A percentile compares a stretch with the other conserved stretches of the same genome.
Conservation (phyloP, 2,888 invertebrate genomes). For the Drosophila phalerata region DNA sequence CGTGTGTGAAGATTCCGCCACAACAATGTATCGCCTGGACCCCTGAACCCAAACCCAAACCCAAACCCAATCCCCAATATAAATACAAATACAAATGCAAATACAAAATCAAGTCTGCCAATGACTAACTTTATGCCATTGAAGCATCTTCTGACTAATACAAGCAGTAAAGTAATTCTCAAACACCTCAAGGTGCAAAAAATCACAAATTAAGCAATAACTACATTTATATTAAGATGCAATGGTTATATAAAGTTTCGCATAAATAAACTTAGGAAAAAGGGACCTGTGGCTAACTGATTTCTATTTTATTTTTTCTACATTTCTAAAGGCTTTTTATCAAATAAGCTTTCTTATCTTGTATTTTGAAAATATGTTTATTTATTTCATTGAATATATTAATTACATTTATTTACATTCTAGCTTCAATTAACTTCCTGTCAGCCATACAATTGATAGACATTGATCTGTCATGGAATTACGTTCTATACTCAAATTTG, state of each 20-base stretch:
- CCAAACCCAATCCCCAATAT: not conserved
- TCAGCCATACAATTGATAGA: too few relatives aligned
- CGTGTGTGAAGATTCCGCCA: slow-evolving; percentile 34
- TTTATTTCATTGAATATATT: too few relatives aligned
- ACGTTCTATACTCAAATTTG: too few relatives aligned
- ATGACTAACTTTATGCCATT: slow-evolving; percentile 1
- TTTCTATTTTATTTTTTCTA: too few relatives aligned
- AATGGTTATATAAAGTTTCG: not conserved
- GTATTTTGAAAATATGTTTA: too few relatives aligned
- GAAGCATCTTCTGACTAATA: not conserved
- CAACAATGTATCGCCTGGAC: slow-evolving; percentile 26
- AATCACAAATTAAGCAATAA: not conserved
- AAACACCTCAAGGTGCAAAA: not conserved
- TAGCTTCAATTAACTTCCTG: too few relatives aligned
- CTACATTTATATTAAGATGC: not conserved
- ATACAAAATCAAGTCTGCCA: not conserved
- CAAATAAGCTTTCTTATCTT: too few relatives aligned
- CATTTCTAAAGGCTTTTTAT: too few relatives aligned
- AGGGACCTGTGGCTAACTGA: too few relatives aligned
- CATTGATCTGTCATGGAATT: too few relatives aligned
- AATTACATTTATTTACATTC: too few relatives aligned
- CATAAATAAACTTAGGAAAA: too few relatives aligned
- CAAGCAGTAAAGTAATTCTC: not conserved
- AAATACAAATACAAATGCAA: not conserved
- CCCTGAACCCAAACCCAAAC: not conserved